Base-by-base conservation (phyloP, 2,113 vertebrate species). In the Felis chaus region DNA sequence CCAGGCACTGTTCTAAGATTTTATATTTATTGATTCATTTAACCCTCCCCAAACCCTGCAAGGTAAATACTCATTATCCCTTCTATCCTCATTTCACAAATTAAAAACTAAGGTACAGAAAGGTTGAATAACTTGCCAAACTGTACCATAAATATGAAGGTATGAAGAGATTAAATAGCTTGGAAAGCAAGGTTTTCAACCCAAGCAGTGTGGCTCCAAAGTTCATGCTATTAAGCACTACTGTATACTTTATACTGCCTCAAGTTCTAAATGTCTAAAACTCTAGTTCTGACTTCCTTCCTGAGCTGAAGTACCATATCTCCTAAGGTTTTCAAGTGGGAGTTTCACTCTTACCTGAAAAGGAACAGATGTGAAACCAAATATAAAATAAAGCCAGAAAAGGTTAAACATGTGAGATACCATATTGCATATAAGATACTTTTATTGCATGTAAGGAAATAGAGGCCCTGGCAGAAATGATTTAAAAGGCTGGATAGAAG, bases 281-380 rank as follows among this genome's bases (percentile, higher is more conserved):
- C 29, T 96, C 82, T 65, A 25, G 4, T 33, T 96, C 19, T 90
- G 69, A 90, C 55, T 74, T 80, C 66, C 48, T 80, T 48, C 65
- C 45, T 25, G 48, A 87, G 36, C 31, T 80, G 31, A 80, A 71
- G 19, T 63, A 48, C 41, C 31, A 57, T 25, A 61, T 63, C 29
- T 92, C 31, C 29, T 66, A 95, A 71, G 25, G n/a, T 83, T 92
- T 94, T 79, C 45, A 76, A 10, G 3, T 68, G 14, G 61, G 25
- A 78, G 25, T 25, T 61, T 48, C 33, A 55, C 8, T 88, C 50
- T 90, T 74, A 27, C 29, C 29, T 69, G 41, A 84, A 81, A 90
- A 68, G 69, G 31, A 95, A 91, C 29, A 91, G 18, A 71, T 89
- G 68, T 78, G 45, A 92, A 95, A 66, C 25, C 78, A 97, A 78